Conservation (phyloP, 2,888 invertebrate genomes). For the Copidosoma aretas region DNA sequence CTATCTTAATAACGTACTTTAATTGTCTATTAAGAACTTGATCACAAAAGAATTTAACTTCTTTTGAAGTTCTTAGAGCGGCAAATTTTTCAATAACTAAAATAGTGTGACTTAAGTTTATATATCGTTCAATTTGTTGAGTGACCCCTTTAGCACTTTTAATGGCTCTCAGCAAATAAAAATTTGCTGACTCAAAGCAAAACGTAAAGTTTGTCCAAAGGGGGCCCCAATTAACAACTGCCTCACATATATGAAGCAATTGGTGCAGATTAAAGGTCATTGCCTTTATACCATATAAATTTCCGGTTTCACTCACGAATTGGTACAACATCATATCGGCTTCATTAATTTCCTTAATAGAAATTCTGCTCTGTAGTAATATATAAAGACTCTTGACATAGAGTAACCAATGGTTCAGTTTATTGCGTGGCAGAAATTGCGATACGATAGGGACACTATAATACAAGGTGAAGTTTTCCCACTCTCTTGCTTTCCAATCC, state of each 20-base stretch:
- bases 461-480: conserved; percentile 21
- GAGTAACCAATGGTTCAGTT: conserved; percentile 3
- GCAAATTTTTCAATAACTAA: background rate
- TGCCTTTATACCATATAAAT: background rate
- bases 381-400: conserved; percentile 18
- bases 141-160: background rate
- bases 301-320: conserved; percentile 7
- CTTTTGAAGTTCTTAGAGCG: too few species aligned
- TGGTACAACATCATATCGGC: conserved; percentile 11
- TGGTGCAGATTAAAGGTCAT: background rate
- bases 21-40: too few species aligned
- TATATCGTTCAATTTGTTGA: background rate
- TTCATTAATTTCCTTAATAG: conserved; percentile 1
- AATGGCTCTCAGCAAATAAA: conserved; percentile 4
- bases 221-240: background rate
- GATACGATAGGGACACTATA: background rate
- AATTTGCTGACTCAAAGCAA: conserved; percentile 6
- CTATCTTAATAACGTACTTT: background rate
- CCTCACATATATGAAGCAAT: background rate
- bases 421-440: background rate
- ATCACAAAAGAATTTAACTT: too few species aligned
- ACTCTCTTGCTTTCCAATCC: conserved; percentile 22
- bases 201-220: background rate
- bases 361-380: conserved; percentile 6
- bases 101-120: background rate